Evolutionary conservation across 2,888 invertebrate species (phyloP).

Genomic region (Periphyllus acericola): DNA sequence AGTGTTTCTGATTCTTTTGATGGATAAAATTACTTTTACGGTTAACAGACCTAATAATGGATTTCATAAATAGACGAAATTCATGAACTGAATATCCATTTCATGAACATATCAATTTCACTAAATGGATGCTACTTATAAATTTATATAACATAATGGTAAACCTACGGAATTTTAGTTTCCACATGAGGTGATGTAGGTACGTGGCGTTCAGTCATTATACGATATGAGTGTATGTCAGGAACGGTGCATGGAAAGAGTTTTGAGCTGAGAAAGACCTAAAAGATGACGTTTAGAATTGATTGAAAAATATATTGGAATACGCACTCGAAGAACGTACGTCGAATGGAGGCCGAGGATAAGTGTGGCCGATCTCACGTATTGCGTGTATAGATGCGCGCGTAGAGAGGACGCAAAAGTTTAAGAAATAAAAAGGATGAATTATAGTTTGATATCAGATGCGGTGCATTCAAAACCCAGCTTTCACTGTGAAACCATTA

Average conservation of each 20-base stretch:
- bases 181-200: not conserved
- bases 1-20: not conserved
- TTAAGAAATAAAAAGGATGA: not conserved
- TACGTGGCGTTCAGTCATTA: not conserved
- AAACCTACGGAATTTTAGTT: not conserved
- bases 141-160: not conserved
- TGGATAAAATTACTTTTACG: not conserved
- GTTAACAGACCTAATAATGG: slow-evolving; percentile 3
- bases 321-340: not conserved
- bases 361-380: not conserved
- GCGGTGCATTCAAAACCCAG: not conserved
- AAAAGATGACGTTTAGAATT: not conserved
- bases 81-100: slow-evolving; percentile 24
- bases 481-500: not conserved
- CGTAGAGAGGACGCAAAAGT: not conserved
- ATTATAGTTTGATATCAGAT: not conserved
- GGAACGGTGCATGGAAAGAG: not conserved
- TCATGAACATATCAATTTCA: slow-evolving; percentile 26
- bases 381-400: not conserved
- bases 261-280: not conserved
- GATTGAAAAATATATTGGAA: slow-evolving; percentile 16
- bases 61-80: slow-evolving; percentile 3
- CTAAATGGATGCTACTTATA: slow-evolving; percentile 27
- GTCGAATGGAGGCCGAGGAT: not conserved
- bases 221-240: not conserved